A percentile compares a stretch with the other conserved stretches of the same genome.
These are phyloP conservation scores for Capitella teleta DNA, from an alignment of 1,140 invertebrate species.

Conservation along the genomic window DNA sequence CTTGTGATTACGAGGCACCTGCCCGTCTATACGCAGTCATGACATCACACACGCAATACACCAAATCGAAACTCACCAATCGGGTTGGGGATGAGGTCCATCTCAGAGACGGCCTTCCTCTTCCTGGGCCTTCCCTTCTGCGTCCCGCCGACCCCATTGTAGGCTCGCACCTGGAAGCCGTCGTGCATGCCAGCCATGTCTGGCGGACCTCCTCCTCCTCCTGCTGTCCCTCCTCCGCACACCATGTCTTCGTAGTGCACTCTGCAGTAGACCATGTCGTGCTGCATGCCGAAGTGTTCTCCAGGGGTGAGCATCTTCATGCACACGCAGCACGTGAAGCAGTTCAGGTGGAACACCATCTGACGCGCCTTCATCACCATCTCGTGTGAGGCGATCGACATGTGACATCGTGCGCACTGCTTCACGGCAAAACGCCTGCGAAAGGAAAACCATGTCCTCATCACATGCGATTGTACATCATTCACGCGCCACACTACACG, in stretches of 20 bases:
- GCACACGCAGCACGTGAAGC: constrained; percentile 78
- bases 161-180: constrained; percentile 41
- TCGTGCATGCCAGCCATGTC: too few species aligned
- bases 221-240: too few species aligned
- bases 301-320: constrained; percentile 51
- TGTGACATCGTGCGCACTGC: neutral
- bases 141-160: constrained; percentile 58
- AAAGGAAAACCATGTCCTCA: neutral
- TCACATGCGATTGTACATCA: neutral
- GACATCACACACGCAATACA: neutral
- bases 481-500: too few species aligned
- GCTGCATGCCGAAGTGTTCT: constrained; percentile 65
- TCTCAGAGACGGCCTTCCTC: constrained; percentile 48
- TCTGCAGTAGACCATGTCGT: constrained; percentile 43
- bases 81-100: constrained; percentile 7
- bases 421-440: constrained; percentile 5
- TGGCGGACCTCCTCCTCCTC: too few species aligned
- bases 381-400: neutral
- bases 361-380: constrained; percentile 14
- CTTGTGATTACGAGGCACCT: too few species aligned
- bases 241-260: constrained; percentile 42
- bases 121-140: constrained; percentile 76
- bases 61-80: neutral
- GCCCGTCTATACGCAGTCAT: neutral
- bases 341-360: constrained; percentile 80